Conservation (phyloP, 1,140 invertebrate species). For the Platyura marginata region DNA sequence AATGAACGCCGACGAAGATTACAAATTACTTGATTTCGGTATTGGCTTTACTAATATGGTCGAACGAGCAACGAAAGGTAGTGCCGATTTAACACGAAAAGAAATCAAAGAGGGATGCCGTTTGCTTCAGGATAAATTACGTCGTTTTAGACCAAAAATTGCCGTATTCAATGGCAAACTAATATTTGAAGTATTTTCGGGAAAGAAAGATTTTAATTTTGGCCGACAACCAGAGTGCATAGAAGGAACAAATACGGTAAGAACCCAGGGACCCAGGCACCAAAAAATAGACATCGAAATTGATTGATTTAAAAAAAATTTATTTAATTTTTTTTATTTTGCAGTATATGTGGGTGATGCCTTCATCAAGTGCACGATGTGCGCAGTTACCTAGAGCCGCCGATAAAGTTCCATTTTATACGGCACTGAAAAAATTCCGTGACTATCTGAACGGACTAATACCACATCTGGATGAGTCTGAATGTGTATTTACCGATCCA, state of each 20-base stretch:
- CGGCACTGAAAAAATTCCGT: slow-evolving; percentile 82
- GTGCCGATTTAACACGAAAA: slow-evolving; percentile 84
- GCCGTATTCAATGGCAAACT: slow-evolving; percentile 97
- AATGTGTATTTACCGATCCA: slow-evolving; percentile 77
- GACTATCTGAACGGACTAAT: slow-evolving; percentile 89
- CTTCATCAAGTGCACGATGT: slow-evolving; percentile 89
- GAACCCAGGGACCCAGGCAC: too few species aligned
- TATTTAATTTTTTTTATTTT: slow-evolving; percentile 2
- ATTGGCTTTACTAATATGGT: slow-evolving; percentile 99
- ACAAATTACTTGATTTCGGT: slow-evolving; percentile 77
- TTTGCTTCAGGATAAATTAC: slow-evolving; percentile 77
- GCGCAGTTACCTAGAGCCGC: slow-evolving; percentile 86
- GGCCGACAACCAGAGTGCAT: slow-evolving; percentile 85
- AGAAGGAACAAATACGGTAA: slow-evolving; percentile 85
- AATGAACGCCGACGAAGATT: slow-evolving; percentile 91
- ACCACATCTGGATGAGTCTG: slow-evolving; percentile 69
- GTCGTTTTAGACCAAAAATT: slow-evolving; percentile 86
- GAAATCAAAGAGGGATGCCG: slow-evolving; percentile 94
- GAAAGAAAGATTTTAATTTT: slow-evolving; percentile 93
- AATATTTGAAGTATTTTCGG: slow-evolving; percentile 93
- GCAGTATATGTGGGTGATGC: slow-evolving; percentile 96
- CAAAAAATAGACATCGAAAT: neutral
- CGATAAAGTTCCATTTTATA: slow-evolving; percentile 94
- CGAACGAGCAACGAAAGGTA: slow-evolving; percentile 81
- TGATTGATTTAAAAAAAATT: slow-evolving; percentile 1